These are phyloP conservation scores for Aradus depressus DNA, from an alignment of 2,888 invertebrate species.

Conservation along the genomic window DNA sequence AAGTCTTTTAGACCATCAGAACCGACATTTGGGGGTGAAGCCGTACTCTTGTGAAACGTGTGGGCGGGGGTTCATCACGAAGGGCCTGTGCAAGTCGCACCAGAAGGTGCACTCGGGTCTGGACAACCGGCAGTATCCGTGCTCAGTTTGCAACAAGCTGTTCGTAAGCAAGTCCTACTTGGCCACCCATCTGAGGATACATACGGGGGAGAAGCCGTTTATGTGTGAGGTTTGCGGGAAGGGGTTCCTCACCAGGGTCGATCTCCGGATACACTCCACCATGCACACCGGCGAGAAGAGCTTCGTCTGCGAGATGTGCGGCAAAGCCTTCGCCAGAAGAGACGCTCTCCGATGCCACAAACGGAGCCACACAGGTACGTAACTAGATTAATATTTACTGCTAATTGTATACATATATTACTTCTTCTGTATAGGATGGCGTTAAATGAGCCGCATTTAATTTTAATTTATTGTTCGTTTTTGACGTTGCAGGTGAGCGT, in stretches of 20 bases:
- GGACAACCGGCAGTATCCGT: conserved; percentile 48
- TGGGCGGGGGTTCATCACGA: conserved; percentile 48
- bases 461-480: background rate
- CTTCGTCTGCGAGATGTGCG: conserved; percentile 49
- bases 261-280: conserved; percentile 47
- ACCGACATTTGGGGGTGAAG: conserved; percentile 48
- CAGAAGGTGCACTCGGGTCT: conserved; percentile 47
- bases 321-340: conserved; percentile 49
- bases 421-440: background rate
- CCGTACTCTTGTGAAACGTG: conserved; percentile 48
- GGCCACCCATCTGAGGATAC: conserved; percentile 47
- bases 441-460: background rate
- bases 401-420: background rate
- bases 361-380: conserved; percentile 42
- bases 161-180: conserved; percentile 51
- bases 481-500: conserved; percentile 30
- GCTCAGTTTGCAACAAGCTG: conserved; percentile 46
- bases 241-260: conserved; percentile 47
- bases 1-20: conserved; percentile 47
- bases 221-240: conserved; percentile 50
- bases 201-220: conserved; percentile 49
- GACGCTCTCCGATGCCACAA: conserved; percentile 47
- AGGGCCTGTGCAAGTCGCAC: conserved; percentile 48
- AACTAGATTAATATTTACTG: background rate
- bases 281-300: conserved; percentile 52